Conservation (phyloP, 2,113 vertebrate genomes). For the Phainopepla nitens region DNA sequence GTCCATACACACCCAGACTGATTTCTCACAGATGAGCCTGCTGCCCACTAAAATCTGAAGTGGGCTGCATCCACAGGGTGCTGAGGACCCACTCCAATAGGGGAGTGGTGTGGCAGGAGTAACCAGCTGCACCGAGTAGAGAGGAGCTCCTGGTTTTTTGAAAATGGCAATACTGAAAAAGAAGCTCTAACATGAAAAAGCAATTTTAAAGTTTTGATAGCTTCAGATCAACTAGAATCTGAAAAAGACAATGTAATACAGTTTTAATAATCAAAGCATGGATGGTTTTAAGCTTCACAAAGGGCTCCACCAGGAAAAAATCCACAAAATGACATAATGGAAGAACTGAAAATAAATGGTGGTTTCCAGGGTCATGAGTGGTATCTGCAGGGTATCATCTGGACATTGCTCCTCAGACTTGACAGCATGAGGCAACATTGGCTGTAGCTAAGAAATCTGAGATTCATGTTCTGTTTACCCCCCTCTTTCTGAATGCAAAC, state of each 20-base stretch:
- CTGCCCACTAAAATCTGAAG: neutral
- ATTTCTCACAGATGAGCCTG: neutral
- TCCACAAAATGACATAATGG: neutral
- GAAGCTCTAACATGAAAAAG: neutral
- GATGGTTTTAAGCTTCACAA: neutral
- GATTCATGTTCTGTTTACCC: neutral
- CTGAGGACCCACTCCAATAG: neutral
- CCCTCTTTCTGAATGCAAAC: neutral
- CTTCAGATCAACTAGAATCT: neutral
- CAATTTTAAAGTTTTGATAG: neutral
- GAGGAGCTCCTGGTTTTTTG: neutral
- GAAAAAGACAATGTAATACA: neutral
- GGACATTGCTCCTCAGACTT: neutral
- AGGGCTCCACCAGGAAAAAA: neutral
- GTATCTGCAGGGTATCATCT: neutral
- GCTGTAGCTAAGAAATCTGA: neutral
- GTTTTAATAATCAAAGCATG: neutral
- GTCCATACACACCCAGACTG: neutral
- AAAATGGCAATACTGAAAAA: neutral
- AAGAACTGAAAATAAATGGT: neutral
- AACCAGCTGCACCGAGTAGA: rapidly evolving
- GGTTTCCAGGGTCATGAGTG: neutral
- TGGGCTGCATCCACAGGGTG: no score
- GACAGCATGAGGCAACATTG: neutral
- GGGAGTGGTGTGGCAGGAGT: neutral